phyloP scores from a whole-genome alignment of 2,888 invertebrate species.

The Amblyjoppa proteus region DNA sequence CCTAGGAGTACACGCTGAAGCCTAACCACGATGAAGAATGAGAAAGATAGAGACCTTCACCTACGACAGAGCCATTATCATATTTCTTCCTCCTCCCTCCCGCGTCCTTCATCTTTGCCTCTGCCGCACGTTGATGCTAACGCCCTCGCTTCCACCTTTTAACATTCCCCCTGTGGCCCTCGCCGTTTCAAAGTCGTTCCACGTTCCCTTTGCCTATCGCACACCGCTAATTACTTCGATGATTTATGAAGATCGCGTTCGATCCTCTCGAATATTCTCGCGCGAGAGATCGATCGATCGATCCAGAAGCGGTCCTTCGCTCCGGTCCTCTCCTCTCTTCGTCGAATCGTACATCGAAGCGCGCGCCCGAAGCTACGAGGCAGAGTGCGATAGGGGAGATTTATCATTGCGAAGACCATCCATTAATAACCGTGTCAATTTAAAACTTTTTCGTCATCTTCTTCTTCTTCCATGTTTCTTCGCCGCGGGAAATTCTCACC shows the following conservation, averaged over 20 bases:
- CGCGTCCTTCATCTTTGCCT: slow-evolving; percentile 43
- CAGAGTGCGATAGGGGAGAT: slow-evolving; percentile 53
- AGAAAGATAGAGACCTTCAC: slow-evolving; percentile 43
- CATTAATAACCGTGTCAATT: slow-evolving; percentile 65
- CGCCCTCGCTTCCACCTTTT: slow-evolving; percentile 28
- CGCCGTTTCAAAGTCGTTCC: slow-evolving; percentile 27
- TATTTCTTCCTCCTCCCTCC: slow-evolving; percentile 56
- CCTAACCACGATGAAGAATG: slow-evolving; percentile 38
- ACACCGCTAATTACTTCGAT: slow-evolving; percentile 68
- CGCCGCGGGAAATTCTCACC: slow-evolving; percentile 18
- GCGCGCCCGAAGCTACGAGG: slow-evolving; percentile 25
- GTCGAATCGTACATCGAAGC: slow-evolving; percentile 38
- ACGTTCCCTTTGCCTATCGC: slow-evolving; percentile 26
- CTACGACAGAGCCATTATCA: slow-evolving; percentile 64
- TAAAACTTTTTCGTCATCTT: slow-evolving; percentile 4
- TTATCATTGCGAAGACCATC: slow-evolving; percentile 52
- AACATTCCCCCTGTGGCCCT: slow-evolving; percentile 23
- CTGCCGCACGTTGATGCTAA: slow-evolving; percentile 34
- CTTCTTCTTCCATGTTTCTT: background rate
- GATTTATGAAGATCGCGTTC: slow-evolving; percentile 70
- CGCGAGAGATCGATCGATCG: slow-evolving; percentile 60
- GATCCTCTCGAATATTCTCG: slow-evolving; percentile 55
- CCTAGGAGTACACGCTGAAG: slow-evolving; percentile 31
- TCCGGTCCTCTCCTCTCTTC: background rate
- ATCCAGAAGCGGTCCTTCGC: slow-evolving; percentile 45